Evolutionary conservation across 2,888 invertebrate species (phyloP), one percentile per base, ranked within the genome.

Genomic region (Dolichopus griseipennis): DNA sequence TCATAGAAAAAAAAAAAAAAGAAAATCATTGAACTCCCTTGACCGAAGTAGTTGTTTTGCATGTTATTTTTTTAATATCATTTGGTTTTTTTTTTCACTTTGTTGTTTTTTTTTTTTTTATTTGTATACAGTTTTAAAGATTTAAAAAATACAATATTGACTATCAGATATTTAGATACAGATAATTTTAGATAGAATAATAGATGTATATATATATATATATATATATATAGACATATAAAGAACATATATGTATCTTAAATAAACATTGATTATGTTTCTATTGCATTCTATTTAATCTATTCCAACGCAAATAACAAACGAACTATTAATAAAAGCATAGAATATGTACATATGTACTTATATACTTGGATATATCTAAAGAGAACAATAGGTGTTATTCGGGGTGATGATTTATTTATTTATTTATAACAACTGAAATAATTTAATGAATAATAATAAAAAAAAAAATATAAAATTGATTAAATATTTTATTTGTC

Each of bases 21-120:
- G 27, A 27, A 27, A 63, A 63, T 12, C 63, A 63, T 63, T 63
- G 63, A 63, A 63, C 63, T 63, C 63, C 63, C 63, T 63, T 63
- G 63, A 63, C 63, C 63, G 63, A 22, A 63, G 63, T 20, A 12
- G 52, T 52, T 52, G 52, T 52, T 52, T 52, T 52, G 37, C 12
- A 37, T 52, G 52, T 52, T 52, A 18, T 52, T 52, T n/a, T n/a
- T n/a, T 52, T 18, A 12, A 52, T 52, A 41, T 41, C 9, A 9
- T 52, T 52, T 52, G 15, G 8, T 37, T 37, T 37, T 10, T 37
- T 37, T 37, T 8, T n/a, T n/a, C n/a, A n/a, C n/a, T n/a, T n/a
- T n/a, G n/a, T n/a, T n/a, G n/a, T n/a, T n/a, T 37, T 37, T 8
- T 37, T 37, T 8, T 37, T 37, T 37, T 7, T 37, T 37, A 9